A percentile compares a stretch with the other conserved stretches of the same genome.
Evolutionary conservation across 2,113 vertebrate species (phyloP).

Genomic region (Ivindomyrus marchei): DNA sequence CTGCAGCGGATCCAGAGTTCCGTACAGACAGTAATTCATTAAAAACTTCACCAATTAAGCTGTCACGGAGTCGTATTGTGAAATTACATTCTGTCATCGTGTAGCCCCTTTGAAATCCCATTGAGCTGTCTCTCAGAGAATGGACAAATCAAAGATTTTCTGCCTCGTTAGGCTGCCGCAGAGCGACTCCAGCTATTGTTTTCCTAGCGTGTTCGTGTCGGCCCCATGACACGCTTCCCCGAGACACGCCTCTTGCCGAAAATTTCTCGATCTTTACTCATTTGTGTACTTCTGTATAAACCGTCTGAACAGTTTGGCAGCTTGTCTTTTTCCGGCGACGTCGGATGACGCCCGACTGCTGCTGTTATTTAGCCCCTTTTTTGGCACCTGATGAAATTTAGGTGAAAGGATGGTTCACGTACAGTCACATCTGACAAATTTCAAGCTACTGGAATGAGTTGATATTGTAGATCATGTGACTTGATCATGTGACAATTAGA

Average conservation of each 20-base stretch:
- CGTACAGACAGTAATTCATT: constrained; percentile 36
- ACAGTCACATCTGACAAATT: not conserved
- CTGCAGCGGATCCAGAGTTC: not conserved
- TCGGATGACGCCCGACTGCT: not conserved
- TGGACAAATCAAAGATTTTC: constrained; percentile 34
- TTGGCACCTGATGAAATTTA: not conserved
- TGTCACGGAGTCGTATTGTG: constrained; percentile 39
- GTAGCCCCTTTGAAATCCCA: constrained; percentile 25
- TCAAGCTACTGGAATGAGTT: not conserved
- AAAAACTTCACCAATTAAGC: constrained; percentile 40
- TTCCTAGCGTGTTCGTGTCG: constrained; percentile 19
- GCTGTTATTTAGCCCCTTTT: not conserved
- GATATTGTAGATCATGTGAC: not conserved
- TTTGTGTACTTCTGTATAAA: not conserved
- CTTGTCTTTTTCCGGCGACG: not conserved
- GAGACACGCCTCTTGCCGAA: not conserved
- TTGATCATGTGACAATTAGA: not conserved
- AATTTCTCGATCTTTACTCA: constrained; percentile 11
- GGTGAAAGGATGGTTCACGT: not conserved
- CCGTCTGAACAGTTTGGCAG: not conserved
- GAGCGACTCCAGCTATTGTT: constrained; percentile 21
- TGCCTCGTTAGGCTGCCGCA: constrained; percentile 30
- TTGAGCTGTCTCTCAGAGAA: constrained; percentile 30
- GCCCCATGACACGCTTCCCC: constrained; percentile 7
- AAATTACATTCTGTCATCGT: constrained; percentile 41